Evolutionary conservation across 2,888 invertebrate species (phyloP).

Genomic region (Pyralis farinalis): DNA sequence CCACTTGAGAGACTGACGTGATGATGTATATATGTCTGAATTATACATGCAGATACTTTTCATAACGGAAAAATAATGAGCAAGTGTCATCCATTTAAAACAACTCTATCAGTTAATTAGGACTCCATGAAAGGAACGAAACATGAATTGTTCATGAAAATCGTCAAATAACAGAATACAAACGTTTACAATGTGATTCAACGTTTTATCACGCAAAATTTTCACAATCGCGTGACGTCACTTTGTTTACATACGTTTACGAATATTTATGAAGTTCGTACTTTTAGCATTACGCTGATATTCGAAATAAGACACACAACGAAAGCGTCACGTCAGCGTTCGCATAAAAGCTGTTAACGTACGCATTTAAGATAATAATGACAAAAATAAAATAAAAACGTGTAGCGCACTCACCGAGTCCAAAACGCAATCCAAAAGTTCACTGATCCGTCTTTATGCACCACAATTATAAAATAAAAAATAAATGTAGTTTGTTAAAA

Average conservation of each 20-base stretch:
- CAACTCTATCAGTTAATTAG: too few relatives aligned
- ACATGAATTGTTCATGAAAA: too few relatives aligned
- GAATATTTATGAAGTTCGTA: not conserved
- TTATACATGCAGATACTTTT: too few relatives aligned
- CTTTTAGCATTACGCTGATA: too few relatives aligned
- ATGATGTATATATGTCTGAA: too few relatives aligned
- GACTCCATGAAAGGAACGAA: too few relatives aligned
- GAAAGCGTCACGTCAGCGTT: not conserved
- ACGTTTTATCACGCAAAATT: slow-evolving; percentile 9
- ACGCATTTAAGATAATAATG: not conserved
- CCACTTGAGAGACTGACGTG: too few relatives aligned
- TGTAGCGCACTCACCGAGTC: slow-evolving; percentile 56
- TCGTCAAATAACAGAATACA: too few relatives aligned
- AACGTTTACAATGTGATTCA: not conserved
- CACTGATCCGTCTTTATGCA: slow-evolving; percentile 64
- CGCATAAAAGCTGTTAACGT: not conserved
- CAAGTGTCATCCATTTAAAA: too few relatives aligned
- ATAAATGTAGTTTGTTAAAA: slow-evolving; percentile 13
- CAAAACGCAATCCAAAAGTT: slow-evolving; percentile 75
- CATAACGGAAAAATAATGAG: too few relatives aligned
- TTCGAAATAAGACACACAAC: not conserved
- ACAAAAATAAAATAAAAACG: slow-evolving; percentile 13
- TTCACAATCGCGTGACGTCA: slow-evolving; percentile 10
- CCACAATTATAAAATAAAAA: slow-evolving; percentile 31
- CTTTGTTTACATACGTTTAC: slow-evolving; percentile 14